Evolutionary conservation across 2,888 invertebrate species (phyloP), one percentile per base, ranked within the genome.

Genomic region (Mythimna albipuncta): DNA sequence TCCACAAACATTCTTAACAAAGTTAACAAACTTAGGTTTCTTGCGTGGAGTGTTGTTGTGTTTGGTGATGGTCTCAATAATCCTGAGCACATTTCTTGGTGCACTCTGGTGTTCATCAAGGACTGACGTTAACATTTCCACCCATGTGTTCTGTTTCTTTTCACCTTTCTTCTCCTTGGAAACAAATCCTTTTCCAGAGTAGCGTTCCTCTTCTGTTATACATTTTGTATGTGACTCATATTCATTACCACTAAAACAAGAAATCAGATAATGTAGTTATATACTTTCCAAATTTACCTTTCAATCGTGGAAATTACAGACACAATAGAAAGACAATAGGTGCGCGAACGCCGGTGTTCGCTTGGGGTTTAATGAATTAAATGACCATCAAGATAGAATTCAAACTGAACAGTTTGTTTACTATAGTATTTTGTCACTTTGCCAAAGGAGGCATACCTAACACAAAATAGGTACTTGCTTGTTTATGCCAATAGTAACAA

Each of bases 31-130:
- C 91, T 98, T 99, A 0, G 97, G 96, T 91, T 98, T 98, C 92
- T 99, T 99, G 35, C 98, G 96, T 6, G 99, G 99, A 84, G 99
- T 98, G 90, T 99, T 99, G 57, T 97, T 97, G 89, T 97, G 97
- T 67, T 97, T 97, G 68, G 97, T 97, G 64, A 99, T 96, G 6
- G 95, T 96, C 82, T 98, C 97, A 55, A 99, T 97, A 54, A 98
- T 95, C 70, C 95, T 96, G 64, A 96, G 95, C 21, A 98, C 96
- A 59, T 97, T 95, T 0, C 96, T 95, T 6, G 97, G 96, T 38
- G 97, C 93, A 86, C 94, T 94, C 47, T 92, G 90, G 58, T 97
- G 96, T 79, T 96, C 97, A 47, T 97, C 97, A 26, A 98, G 91
- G 7, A 98, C 97, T 35, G 96, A 96, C 74, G 97, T 97, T 19